These are phyloP conservation scores for Heliothis peltigera DNA, from an alignment of 2,888 invertebrate species.

Conservation along the genomic window DNA sequence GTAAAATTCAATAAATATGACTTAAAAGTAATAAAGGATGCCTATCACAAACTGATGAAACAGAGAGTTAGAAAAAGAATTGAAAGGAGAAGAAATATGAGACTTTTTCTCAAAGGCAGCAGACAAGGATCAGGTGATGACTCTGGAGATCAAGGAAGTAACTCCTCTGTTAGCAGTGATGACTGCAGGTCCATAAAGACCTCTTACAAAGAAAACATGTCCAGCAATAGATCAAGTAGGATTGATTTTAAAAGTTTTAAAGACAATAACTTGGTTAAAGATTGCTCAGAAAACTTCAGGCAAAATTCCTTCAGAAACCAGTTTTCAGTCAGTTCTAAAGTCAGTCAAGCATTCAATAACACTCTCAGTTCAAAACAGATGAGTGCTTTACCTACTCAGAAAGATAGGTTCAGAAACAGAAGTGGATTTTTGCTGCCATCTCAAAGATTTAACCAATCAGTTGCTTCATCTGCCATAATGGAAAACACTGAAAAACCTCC, in stretches of 20 bases:
- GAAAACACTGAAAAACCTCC: slow-evolving; percentile 55
- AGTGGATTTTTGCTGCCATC: slow-evolving; percentile 75
- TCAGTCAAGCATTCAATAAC: slow-evolving; percentile 26
- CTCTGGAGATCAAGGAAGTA: slow-evolving; percentile 79
- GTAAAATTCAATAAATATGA: slow-evolving; percentile 75
- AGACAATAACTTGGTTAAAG: slow-evolving; percentile 46
- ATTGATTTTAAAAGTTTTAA: slow-evolving; percentile 32
- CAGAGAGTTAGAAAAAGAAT: slow-evolving; percentile 67
- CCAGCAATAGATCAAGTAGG: slow-evolving; percentile 51
- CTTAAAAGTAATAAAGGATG: slow-evolving; percentile 71
- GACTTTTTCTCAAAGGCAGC: slow-evolving; percentile 67
- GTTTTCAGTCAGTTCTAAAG: slow-evolving; percentile 49
- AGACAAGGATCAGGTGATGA: slow-evolving; percentile 73
- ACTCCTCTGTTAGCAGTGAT: slow-evolving; percentile 81
- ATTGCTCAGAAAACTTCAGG: slow-evolving; percentile 68
- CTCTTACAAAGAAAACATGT: slow-evolving; percentile 66
- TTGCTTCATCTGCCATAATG: slow-evolving; percentile 64
- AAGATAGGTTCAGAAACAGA: slow-evolving; percentile 74
- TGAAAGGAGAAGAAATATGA: slow-evolving; percentile 73
- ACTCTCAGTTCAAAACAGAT: slow-evolving; percentile 51
- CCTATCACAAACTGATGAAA: slow-evolving; percentile 71
- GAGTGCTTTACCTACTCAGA: slow-evolving; percentile 60
- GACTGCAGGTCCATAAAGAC: slow-evolving; percentile 74
- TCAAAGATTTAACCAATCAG: slow-evolving; percentile 76
- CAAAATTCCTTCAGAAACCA: slow-evolving; percentile 68